Evolutionary conservation across 2,113 vertebrate species (phyloP).

Genomic region (Poecile atricapillus): DNA sequence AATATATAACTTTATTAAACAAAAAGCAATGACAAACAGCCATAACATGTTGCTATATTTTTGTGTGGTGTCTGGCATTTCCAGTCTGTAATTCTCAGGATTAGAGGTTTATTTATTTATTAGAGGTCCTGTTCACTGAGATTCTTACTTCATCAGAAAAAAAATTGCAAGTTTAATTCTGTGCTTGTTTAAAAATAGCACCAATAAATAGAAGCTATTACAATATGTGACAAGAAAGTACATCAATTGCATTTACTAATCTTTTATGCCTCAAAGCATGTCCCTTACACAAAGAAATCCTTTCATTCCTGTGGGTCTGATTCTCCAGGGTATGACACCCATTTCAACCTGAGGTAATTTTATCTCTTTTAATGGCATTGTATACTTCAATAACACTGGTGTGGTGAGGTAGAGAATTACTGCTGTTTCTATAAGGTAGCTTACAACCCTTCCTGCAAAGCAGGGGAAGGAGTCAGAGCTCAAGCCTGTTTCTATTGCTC

Average conservation of each 20-base stretch:
- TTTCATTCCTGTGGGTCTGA: not conserved
- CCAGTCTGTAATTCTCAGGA: not conserved
- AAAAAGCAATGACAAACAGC: not conserved
- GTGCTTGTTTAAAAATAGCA: slow-evolving; percentile 34
- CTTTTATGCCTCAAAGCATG: not conserved
- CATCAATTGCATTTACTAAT: slow-evolving; percentile 2
- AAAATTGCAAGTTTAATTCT: not conserved
- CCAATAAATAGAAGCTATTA: slow-evolving; percentile 23
- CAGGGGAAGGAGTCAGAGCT: not conserved
- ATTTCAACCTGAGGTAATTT: not conserved
- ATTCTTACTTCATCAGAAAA: not conserved
- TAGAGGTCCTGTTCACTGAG: not conserved
- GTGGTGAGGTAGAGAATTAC: not conserved
- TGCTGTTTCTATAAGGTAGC: not conserved
- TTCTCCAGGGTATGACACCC: not conserved
- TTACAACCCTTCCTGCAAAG: not conserved
- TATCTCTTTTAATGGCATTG: not conserved
- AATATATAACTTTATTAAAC: not conserved
- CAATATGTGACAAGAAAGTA: not conserved
- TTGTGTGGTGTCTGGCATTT: not conserved
- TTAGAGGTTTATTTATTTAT: not conserved
- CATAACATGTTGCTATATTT: not conserved
- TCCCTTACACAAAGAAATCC: not conserved
- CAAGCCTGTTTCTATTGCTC: not conserved
- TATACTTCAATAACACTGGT: not conserved